Evolutionary conservation across 2,797 vertebrate species (phyloP).

Genomic region (Aythya fuligula): DNA sequence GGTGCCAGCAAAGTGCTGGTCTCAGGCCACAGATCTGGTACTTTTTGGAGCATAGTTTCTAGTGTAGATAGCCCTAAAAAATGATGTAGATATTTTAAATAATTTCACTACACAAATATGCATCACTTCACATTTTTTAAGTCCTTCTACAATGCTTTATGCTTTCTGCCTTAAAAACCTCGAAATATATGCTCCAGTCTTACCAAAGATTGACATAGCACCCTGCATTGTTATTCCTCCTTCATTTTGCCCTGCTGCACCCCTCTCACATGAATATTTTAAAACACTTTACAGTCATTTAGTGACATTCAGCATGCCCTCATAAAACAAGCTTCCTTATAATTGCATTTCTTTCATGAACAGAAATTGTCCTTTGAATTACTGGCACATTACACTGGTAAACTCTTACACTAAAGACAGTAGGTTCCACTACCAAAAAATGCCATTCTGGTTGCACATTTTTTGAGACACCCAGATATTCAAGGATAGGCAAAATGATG

Average conservation of each 20-base stretch:
- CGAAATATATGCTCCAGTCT: not conserved
- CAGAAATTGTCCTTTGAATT: not conserved
- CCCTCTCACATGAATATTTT: not conserved
- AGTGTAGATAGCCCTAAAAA: not conserved
- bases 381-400: not conserved
- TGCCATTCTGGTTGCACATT: not conserved
- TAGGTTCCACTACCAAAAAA: not conserved
- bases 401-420: not conserved
- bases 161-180: not conserved
- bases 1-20: not conserved
- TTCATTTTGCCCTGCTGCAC: not conserved
- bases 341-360: not conserved
- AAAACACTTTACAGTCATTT: not conserved
- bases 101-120: not conserved
- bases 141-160: not conserved
- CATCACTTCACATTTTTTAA: not conserved
- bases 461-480: not conserved
- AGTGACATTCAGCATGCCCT: not conserved
- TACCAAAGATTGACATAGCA: not conserved
- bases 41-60: not conserved
- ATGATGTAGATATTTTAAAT: not conserved
- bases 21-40: not conserved
- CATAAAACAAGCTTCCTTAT: not conserved
- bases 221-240: not conserved
- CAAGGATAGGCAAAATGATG: not conserved